Conservation (phyloP, 2,888 invertebrate species). For the Tridacna gigas region DNA sequence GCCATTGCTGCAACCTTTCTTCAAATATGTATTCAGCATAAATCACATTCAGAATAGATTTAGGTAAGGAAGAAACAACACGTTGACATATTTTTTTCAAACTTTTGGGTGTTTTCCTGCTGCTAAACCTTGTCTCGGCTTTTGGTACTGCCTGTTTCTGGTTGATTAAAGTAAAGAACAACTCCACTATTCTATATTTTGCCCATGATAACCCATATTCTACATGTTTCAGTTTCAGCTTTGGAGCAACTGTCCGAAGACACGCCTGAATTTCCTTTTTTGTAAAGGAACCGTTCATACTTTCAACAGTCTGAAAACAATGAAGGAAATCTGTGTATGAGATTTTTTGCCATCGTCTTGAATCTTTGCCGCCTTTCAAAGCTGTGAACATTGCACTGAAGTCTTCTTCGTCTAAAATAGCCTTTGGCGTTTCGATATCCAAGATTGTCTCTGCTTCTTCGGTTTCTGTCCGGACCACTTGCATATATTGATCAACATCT, state of each 20-base stretch:
- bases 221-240: neutral
- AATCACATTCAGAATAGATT: too few species aligned
- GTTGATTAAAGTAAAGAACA: too few species aligned
- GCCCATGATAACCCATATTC: neutral
- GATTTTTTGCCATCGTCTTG: neutral
- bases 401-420: too few species aligned
- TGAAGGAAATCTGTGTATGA: neutral
- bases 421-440: too few species aligned
- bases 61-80: too few species aligned
- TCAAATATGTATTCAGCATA: too few species aligned
- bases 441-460: neutral
- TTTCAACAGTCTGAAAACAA: neutral
- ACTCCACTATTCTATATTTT: neutral
- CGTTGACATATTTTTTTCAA: too few species aligned
- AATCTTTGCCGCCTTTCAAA: neutral
- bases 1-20: too few species aligned
- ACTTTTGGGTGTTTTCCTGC: too few species aligned
- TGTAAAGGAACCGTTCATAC: neutral
- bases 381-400: neutral
- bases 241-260: neutral
- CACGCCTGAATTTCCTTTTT: neutral
- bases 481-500: neutral
- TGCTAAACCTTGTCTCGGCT: too few species aligned
- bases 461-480: neutral
- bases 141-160: too few species aligned